Conservation (phyloP, 2,888 invertebrate genomes). For the Timema cristinae region DNA sequence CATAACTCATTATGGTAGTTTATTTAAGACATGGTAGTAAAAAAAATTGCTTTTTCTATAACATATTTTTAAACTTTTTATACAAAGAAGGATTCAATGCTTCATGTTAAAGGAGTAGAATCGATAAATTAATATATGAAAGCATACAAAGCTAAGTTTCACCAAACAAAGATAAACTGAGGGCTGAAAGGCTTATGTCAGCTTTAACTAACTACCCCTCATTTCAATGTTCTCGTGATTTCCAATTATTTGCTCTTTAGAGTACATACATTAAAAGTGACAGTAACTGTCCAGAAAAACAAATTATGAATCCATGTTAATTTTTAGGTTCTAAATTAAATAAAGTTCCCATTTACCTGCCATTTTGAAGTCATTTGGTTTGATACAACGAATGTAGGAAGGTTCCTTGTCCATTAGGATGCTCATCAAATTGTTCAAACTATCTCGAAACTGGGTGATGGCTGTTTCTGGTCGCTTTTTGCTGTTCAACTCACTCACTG, state of each 20-base stretch:
- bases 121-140: no score
- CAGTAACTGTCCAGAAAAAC: not conserved
- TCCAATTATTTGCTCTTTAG: not conserved
- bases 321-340: constrained; percentile 7
- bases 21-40: no score
- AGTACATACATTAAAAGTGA: not conserved
- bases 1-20: no score
- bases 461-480: constrained; percentile 88
- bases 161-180: no score
- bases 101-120: no score
- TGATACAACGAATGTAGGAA: constrained; percentile 90
- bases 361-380: constrained; percentile 69
- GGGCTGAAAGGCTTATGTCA: no score
- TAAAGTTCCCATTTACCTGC: constrained; percentile 19
- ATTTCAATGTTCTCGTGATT: not conserved
- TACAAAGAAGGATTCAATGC: no score
- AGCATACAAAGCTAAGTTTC: no score
- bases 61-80: no score
- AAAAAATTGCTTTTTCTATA: no score
- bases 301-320: constrained; percentile 5
- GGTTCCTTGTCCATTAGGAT: constrained; percentile 92
- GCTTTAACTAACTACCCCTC: no score
- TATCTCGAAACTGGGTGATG: constrained; percentile 84
- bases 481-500: constrained; percentile 60
- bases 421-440: constrained; percentile 79